Percentiles rank a stretch among this genome's conserved stretches.
phyloP scores from a whole-genome alignment of 2,888 invertebrate species.

The Drosophila birchii region DNA sequence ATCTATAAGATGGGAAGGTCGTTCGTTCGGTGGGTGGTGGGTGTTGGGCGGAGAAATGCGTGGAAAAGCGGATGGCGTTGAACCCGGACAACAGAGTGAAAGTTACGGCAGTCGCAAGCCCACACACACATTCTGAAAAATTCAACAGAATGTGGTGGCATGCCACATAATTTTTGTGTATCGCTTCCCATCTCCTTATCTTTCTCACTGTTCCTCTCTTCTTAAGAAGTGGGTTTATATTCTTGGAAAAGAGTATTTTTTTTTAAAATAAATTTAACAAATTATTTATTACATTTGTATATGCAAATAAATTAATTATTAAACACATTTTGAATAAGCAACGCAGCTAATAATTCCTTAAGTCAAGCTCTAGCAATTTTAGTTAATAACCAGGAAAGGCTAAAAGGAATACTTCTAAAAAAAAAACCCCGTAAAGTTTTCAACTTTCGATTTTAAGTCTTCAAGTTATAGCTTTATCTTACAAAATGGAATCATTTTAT shows the following conservation, averaged over 20 bases:
- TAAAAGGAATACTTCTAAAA: neutral
- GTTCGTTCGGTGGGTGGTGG: slow-evolving; percentile 14
- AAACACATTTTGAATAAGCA: neutral
- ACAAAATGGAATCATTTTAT: too few relatives aligned
- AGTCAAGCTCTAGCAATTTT: neutral
- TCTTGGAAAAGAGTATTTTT: neutral
- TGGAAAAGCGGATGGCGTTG: slow-evolving; percentile 10
- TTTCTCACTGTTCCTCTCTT: slow-evolving; percentile 1
- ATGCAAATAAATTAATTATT: neutral
- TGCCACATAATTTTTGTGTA: slow-evolving; percentile 54
- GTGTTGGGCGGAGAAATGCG: neutral
- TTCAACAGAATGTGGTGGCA: slow-evolving; percentile 57
- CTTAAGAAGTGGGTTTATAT: slow-evolving; percentile 1
- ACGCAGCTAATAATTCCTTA: neutral
- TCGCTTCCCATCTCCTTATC: slow-evolving; percentile 16
- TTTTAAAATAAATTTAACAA: too few relatives aligned
- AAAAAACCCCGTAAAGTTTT: neutral
- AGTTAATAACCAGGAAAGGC: neutral
- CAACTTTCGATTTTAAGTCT: too few relatives aligned
- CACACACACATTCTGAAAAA: slow-evolving; percentile 45
- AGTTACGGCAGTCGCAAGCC: slow-evolving; percentile 58
- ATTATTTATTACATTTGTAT: neutral
- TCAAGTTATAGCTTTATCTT: neutral
- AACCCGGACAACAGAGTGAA: slow-evolving; percentile 70
- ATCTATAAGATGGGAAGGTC: slow-evolving; percentile 15